Base-by-base conservation (phyloP, 2,888 invertebrate genomes). In the Cantharis rustica region DNA sequence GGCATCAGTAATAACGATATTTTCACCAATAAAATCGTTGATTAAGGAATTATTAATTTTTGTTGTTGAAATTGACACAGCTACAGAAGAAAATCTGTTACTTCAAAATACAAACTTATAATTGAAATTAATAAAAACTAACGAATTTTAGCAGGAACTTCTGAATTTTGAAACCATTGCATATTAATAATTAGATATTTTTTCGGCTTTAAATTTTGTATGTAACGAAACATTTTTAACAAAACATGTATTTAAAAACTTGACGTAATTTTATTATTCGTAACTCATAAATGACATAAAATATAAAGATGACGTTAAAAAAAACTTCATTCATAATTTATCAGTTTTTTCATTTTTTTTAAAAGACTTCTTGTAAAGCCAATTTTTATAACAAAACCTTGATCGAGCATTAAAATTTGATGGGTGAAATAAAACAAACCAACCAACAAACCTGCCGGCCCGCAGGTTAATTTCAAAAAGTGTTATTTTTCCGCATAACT, bases 1-100 rank as follows among this genome's bases (percentile, higher is more conserved):
- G 20, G 73, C 71, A 20, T 70, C 71, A 10, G 77, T 77, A 16
- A 77, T 74, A 2, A 77, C 73, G 10, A 77, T 26, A 15, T 27
- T 73, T 66, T 77, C 77, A 4, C 63, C 63, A n/a, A 23, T 16
- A 16, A 76, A 69, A 20, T 66, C 68, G 9, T 63, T 69, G n/a
- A n/a, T 47, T 47, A 47, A 47, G n/a, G 47, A 47, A 47, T n/a
- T 47, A n/a, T 47, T n/a, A n/a, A 0, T n/a, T 47, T 47, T 47
- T 47, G 47, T 47, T n/a, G 61, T 11, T 61, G 17, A 11, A 16
- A 47, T 10, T 16, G 47, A 23, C 15, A 73, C 68, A 16, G 20
- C 68, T 73, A 31, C 11, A 15, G 62, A 16, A 2, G n/a, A 47
- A 47, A 47, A 7, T 47, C 7, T 47, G 47, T 47, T 47, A 47